A percentile compares a stretch with the other conserved stretches of the same genome.
Evolutionary conservation across 1,140 invertebrate species (phyloP).

Genomic region (Apis laboriosa): DNA sequence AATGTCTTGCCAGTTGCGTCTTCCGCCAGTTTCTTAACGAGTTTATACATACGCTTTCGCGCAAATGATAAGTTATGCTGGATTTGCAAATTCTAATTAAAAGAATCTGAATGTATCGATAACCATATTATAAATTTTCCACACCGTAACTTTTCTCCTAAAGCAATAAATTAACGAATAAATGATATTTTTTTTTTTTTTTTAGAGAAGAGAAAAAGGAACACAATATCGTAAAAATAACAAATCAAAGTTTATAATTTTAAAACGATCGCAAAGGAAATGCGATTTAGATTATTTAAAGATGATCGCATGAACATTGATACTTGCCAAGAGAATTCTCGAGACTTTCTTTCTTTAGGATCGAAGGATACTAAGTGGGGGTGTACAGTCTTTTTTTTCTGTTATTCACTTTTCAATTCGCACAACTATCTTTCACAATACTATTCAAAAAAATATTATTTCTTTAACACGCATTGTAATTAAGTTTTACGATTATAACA

Average conservation of each 20-base stretch:
- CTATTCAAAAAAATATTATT: background rate
- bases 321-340: conserved; percentile 66
- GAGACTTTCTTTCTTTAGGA: conserved; percentile 39
- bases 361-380: background rate
- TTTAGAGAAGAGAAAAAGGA: background rate
- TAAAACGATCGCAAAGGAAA: conserved; percentile 14
- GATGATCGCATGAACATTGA: conserved; percentile 49
- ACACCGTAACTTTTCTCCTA: background rate
- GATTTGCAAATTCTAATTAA: background rate
- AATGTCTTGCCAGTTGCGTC: conserved; percentile 77
- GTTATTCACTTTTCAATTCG: conserved; percentile 47
- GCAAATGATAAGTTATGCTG: conserved; percentile 26
- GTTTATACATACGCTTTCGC: conserved; percentile 53
- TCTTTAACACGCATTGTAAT: background rate
- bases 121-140: too few species aligned
- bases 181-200: background rate
- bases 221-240: background rate
- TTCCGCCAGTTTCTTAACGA: conserved; percentile 74
- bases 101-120: background rate
- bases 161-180: background rate
- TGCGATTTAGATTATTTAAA: conserved; percentile 69
- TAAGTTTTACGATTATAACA: background rate
- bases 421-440: conserved; percentile 32
- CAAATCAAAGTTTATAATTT: background rate
- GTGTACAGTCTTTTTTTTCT: conserved; percentile 37